These are phyloP conservation scores for Brenthis ino DNA, from an alignment of 2,888 invertebrate genomes.

Conservation along the genomic window DNA sequence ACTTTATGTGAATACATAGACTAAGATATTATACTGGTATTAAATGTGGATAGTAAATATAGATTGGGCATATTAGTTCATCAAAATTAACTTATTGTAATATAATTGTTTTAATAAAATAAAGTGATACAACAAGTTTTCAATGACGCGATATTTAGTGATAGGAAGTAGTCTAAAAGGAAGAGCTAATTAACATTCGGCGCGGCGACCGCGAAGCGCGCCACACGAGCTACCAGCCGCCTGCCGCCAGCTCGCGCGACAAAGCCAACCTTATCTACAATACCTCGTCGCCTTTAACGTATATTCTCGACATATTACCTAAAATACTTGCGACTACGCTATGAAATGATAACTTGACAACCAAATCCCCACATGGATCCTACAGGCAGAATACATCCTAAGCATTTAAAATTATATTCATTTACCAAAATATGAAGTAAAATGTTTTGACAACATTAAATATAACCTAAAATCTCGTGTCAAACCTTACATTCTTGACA, in stretches of 20 bases:
- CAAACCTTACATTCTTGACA: constrained; percentile 60
- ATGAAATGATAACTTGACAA: constrained; percentile 25
- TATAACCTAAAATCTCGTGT: constrained; percentile 81
- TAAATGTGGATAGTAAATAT: neutral
- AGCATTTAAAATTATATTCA: constrained; percentile 10
- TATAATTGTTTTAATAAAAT: constrained; percentile 16
- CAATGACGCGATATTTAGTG: constrained; percentile 48
- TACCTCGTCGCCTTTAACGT: neutral
- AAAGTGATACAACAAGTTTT: constrained; percentile 35
- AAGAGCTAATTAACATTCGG: constrained; percentile 77
- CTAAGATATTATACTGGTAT: constrained; percentile 1
- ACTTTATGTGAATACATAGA: too few species aligned
- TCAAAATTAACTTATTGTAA: constrained; percentile 29
- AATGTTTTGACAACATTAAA: constrained; percentile 76
- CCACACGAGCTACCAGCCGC: constrained; percentile 60
- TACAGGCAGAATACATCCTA: neutral
- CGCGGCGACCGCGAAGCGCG: constrained; percentile 62
- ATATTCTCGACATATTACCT: neutral
- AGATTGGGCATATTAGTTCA: neutral
- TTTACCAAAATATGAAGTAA: constrained; percentile 38
- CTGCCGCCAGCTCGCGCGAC: constrained; percentile 51
- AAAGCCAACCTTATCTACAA: constrained; percentile 40
- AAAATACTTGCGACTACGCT: neutral
- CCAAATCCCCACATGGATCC: constrained; percentile 25
- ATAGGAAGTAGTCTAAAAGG: constrained; percentile 72